Evolutionary conservation across 1,140 invertebrate genomes (phyloP).

Genomic region (Scaptomyza pallida): DNA sequence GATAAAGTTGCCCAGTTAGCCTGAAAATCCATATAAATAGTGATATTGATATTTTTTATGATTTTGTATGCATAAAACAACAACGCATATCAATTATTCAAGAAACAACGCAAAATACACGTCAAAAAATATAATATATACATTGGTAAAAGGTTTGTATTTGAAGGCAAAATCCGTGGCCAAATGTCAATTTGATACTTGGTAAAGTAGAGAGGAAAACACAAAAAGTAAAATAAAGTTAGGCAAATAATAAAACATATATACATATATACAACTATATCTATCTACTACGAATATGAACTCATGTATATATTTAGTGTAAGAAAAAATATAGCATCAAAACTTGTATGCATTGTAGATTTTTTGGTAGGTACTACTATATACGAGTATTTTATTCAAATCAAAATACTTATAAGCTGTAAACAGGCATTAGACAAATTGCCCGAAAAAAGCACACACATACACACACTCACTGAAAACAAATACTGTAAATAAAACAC

Average conservation of each 20-base stretch:
- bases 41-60: conserved; percentile 23
- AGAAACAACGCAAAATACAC: conserved; percentile 1
- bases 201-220: conserved; percentile 62
- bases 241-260: conserved; percentile 17
- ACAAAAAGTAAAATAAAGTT: conserved; percentile 16
- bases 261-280: conserved; percentile 13
- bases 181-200: conserved; percentile 63
- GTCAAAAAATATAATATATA: conserved; percentile 19
- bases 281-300: conserved; percentile 16
- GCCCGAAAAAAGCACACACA: conserved; percentile 26
- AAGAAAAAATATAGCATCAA: conserved; percentile 9
- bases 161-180: conserved; percentile 27
- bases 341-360: conserved; percentile 35
- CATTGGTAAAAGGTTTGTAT: conserved; percentile 48
- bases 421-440: conserved; percentile 21
- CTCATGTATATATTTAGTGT: conserved; percentile 39
- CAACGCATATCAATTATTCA: conserved; percentile 41
- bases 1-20: conserved; percentile 20
- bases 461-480: conserved; percentile 36
- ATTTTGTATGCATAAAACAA: conserved; percentile 45
- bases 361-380: conserved; percentile 50
- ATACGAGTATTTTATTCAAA: conserved; percentile 18
- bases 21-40: conserved; percentile 25
- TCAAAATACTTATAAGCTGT: conserved; percentile 25
- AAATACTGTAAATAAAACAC: conserved; percentile 69